phyloP scores from a whole-genome alignment of 2,113 vertebrate species.

The Erpornis zantholeuca region DNA sequence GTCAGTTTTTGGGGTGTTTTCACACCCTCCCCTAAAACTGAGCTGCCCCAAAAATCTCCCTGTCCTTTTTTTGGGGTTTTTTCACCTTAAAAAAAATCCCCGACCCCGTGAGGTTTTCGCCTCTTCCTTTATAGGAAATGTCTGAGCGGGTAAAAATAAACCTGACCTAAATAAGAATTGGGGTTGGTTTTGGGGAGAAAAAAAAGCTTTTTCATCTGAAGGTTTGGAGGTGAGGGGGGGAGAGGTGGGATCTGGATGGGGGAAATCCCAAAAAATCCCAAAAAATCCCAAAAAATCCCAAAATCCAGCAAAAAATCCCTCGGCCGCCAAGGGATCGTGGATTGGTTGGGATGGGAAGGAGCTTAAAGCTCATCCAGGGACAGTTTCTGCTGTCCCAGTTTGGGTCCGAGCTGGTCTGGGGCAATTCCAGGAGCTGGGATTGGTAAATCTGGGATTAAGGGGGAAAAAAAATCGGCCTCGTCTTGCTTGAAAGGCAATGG shows the following conservation, averaged over 20 bases:
- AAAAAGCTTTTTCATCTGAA: not conserved
- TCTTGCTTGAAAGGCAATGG: too few species aligned
- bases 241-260: too few species aligned
- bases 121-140: not conserved
- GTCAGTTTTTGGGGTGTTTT: not conserved
- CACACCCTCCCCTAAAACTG: not conserved
- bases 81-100: not conserved
- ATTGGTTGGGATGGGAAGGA: not conserved
- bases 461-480: not conserved
- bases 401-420: too few species aligned
- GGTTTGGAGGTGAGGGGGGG: not conserved
- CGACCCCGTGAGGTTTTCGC: not conserved
- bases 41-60: not conserved
- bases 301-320: too few species aligned
- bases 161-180: not conserved
- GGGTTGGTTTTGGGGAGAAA: too few species aligned
- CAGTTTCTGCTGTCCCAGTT: not conserved
- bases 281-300: too few species aligned
- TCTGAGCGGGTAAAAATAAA: not conserved
- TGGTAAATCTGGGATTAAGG: not conserved
- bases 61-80: rapidly evolving
- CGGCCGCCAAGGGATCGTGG: not conserved
- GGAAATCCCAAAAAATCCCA: too few species aligned
- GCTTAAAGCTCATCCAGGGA: not conserved
- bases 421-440: not conserved